phyloP scores from a whole-genome alignment of 2,797 vertebrate genomes.

The Varecia variegata region DNA sequence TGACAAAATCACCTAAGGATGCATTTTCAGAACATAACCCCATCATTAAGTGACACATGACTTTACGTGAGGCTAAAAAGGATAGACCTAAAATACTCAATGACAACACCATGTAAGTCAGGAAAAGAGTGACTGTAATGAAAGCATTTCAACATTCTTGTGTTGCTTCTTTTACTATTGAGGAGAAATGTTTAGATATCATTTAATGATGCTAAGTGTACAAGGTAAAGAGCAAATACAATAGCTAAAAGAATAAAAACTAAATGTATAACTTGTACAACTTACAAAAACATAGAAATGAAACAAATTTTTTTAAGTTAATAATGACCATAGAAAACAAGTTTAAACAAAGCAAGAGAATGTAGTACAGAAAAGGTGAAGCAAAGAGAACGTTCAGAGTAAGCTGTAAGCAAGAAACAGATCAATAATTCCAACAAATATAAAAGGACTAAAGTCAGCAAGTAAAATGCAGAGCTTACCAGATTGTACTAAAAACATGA shows the following conservation, averaged over 20 bases:
- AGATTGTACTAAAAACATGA: not conserved
- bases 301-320: not conserved
- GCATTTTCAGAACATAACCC: not conserved
- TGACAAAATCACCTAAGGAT: not conserved
- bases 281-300: not conserved
- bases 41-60: not conserved
- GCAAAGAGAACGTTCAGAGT: not conserved
- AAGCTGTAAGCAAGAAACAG: not conserved
- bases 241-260: not conserved
- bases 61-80: not conserved
- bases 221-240: not conserved
- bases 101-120: not conserved
- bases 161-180: not conserved
- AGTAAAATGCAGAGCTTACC: not conserved
- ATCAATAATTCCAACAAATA: not conserved
- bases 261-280: not conserved
- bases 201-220: not conserved
- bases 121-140: not conserved
- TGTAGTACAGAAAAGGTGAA: not conserved
- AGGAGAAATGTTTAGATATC: not conserved
- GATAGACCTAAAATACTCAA: not conserved
- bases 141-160: not conserved
- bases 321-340: not conserved
- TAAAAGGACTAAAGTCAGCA: not conserved
- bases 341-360: not conserved